Base-by-base conservation (phyloP, 2,888 invertebrate genomes). In the Lasioglossum marginatum region DNA sequence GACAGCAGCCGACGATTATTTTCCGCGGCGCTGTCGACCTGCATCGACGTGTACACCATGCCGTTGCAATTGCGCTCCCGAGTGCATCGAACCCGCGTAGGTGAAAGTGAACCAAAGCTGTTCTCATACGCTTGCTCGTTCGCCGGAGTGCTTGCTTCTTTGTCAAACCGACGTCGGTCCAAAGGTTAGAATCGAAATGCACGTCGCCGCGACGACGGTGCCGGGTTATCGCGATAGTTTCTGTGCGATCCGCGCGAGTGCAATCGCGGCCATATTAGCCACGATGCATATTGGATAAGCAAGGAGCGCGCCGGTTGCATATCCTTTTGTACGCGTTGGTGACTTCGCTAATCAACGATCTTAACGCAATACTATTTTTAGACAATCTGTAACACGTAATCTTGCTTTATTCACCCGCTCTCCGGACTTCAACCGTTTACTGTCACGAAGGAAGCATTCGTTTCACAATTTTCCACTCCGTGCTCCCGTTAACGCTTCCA, bases 31-130 rank as follows among this genome's bases (percentile, higher is more conserved):
- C 77, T 87, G 87, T 63, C 83, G 84, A 80, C 81, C 87, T 87
- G 83, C 76, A 83, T 84, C 82, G 87, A 87, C 85, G 87, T 88
- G 90, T 90, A 87, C 82, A 79, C 80, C 81, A 90, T 90, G 82
- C 87, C 90, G 85, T 90, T 90, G 90, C 90, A 85, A 88, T 85
- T 84, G 83, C 84, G 83, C 85, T 73, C 73, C 70, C 80, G 91
- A 88, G 90, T 91, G 87, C 90, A 91, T 91, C 90, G 90, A 91
- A 91, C 91, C 83, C 91, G 87, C 79, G 88, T 88, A 91, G 90
- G 91, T 90, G 91, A 90, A 91, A 91, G 90, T 91, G 90, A 91
- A 91, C 85, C 90, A 82, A 86, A 91, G 88, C 85, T 85, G 87
- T 88, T 83, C 91, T 85, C 83, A 87, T 85, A 75, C 84, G 89